Base-by-base conservation (phyloP, 2,797 vertebrate genomes). In the Pristis pectinata region DNA sequence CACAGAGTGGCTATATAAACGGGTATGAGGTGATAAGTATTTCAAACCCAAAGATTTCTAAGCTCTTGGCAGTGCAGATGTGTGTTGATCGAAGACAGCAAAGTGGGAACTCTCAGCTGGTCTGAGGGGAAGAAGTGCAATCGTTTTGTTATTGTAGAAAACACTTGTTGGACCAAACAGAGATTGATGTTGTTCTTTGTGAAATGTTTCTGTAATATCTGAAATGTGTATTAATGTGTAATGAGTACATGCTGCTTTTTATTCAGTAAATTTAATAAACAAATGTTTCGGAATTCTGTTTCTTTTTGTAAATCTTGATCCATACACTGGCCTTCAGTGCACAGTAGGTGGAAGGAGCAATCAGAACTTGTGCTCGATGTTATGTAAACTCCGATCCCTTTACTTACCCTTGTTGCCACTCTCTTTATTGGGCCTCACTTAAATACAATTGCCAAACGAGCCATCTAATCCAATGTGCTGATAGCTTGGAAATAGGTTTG, bases 41-140 rank as follows among this genome's bases (percentile, higher is more conserved):
- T 94, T 94, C 44, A 74, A 76, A 74, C 67, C 44, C 44, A 94
- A 91, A 91, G n/a, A 67, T 91, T 41, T 41, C n/a, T 67, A 64
- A 91, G 59, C 34, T 27, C 64, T 72, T 34, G 53, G 64, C 91
- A 93, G 70, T 17, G 49, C 30, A 76, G 44, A n/a, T 94, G 74
- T 34, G 49, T 94, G 27, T n/a, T 94, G 92, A 94, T 74, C 27
- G 9, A 13, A 24, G 91, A 70, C 92, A 76, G 92, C 92, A 49
- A 94, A 76, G 70, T 76, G 72, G 30, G 13, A 76, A 76, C 92
- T 94, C 92, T 94, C 92, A 94, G 92, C 92, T 30, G 92, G 92
- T 30, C 92, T 94, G 92, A 94, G 92, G 56, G 64, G 24, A 44
- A 74, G 44, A 94, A 94, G 92, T 94, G 92, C 92, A 94, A 94